Percentiles rank a stretch among this genome's conserved stretches.
Evolutionary conservation across 2,888 invertebrate genomes (phyloP).

Genomic region (Anticlea derivata): DNA sequence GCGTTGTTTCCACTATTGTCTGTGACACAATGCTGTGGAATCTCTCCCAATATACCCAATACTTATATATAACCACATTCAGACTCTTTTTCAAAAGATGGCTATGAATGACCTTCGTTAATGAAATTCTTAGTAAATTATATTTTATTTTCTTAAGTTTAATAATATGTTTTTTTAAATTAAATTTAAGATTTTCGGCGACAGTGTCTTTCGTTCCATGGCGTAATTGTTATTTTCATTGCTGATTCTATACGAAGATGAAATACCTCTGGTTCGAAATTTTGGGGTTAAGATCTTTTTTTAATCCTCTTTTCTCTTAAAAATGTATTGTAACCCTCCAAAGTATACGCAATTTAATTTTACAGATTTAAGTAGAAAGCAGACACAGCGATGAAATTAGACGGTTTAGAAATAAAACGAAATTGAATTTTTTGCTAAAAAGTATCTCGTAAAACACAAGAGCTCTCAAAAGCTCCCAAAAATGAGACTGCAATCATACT

Average conservation of each 20-base stretch:
- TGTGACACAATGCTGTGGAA: slow-evolving; percentile 28
- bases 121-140: too few relatives aligned
- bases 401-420: slow-evolving; percentile 26
- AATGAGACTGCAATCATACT: slow-evolving; percentile 57
- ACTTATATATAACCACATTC: slow-evolving; percentile 26
- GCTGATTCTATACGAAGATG: too few relatives aligned
- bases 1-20: slow-evolving; percentile 50
- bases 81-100: slow-evolving; percentile 4
- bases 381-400: slow-evolving; percentile 22
- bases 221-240: too few relatives aligned
- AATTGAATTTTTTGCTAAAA: slow-evolving; percentile 29
- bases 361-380: slow-evolving; percentile 15
- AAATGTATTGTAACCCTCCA: too few relatives aligned
- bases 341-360: background rate
- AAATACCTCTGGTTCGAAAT: too few relatives aligned
- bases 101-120: background rate
- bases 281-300: too few relatives aligned
- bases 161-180: too few relatives aligned
- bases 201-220: too few relatives aligned
- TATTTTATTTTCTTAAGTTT: too few relatives aligned
- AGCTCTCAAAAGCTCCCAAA: slow-evolving; percentile 51
- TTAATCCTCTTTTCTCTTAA: too few relatives aligned
- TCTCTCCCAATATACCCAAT: slow-evolving; percentile 27
- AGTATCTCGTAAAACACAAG: slow-evolving; percentile 22
- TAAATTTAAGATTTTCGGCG: too few relatives aligned